phyloP scores from a whole-genome alignment of 1,140 invertebrate species.

The Vanessa atalanta region DNA sequence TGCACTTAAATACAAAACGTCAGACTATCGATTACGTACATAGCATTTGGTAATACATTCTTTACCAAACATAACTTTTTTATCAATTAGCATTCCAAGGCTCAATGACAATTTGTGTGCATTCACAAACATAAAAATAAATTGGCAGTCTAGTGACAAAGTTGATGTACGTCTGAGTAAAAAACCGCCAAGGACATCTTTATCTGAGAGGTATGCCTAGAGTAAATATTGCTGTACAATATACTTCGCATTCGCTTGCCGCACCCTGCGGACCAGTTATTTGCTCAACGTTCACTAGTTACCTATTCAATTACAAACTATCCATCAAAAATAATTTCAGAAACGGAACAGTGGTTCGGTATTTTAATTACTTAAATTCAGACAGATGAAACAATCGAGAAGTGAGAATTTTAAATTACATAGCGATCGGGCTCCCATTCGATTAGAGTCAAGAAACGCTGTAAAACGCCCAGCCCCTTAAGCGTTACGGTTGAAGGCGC shows the following conservation, averaged over 20 bases:
- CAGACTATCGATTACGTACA: neutral
- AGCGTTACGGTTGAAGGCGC: conserved; percentile 65
- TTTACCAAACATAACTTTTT: neutral
- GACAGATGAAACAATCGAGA: conserved; percentile 26
- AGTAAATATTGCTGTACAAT: conserved; percentile 69
- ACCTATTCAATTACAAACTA: conserved; percentile 19
- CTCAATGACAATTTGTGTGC: conserved; percentile 12
- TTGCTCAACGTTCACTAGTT: conserved; percentile 26
- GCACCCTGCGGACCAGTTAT: conserved; percentile 52
- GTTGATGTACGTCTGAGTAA: conserved; percentile 54
- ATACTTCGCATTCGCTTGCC: conserved; percentile 55
- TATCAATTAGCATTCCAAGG: conserved; percentile 2
- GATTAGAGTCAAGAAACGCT: conserved; percentile 50
- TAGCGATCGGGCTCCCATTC: conserved; percentile 26
- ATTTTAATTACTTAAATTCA: conserved; percentile 28
- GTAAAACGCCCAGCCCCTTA: conserved; percentile 73
- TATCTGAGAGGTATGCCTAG: conserved; percentile 72
- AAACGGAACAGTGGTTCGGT: conserved; percentile 7
- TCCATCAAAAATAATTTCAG: conserved; percentile 27
- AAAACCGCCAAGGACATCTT: conserved; percentile 74
- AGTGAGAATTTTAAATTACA: conserved; percentile 32
- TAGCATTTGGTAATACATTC: neutral
- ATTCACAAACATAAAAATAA: conserved; percentile 41
- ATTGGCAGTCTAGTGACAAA: conserved; percentile 34
- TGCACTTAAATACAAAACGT: neutral